Percentiles rank a stretch among this genome's conserved stretches.
Conservation (phyloP, 1,140 invertebrate species). For the Neocloeon triangulifer region DNA sequence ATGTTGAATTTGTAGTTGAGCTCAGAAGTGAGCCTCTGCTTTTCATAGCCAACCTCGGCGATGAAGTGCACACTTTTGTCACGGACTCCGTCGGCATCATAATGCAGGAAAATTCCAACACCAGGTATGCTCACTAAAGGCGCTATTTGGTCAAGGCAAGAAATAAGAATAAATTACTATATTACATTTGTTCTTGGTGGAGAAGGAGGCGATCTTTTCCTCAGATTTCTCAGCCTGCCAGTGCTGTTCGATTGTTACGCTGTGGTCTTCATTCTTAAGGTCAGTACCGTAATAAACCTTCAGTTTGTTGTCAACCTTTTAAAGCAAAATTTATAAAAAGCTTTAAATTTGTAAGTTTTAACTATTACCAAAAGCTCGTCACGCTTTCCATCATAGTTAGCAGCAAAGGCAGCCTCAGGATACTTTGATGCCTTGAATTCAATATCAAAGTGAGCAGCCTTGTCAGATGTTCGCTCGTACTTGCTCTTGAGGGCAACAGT, state of each 20-base stretch:
- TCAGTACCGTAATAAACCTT: slow-evolving; percentile 34
- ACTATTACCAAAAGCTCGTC: no score
- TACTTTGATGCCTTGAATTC: no score
- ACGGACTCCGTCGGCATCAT: slow-evolving; percentile 23
- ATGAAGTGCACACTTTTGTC: slow-evolving; percentile 13
- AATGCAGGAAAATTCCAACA: slow-evolving; percentile 19
- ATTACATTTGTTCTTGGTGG: slow-evolving; percentile 13
- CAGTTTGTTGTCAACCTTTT: slow-evolving; percentile 23
- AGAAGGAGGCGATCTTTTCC: slow-evolving; percentile 10
- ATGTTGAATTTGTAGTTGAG: no score
- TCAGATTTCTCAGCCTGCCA: slow-evolving; percentile 15
- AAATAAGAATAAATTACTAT: slow-evolving; percentile 3
- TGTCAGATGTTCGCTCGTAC: no score
- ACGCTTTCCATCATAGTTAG: no score
- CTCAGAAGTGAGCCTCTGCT: slow-evolving; percentile 28
- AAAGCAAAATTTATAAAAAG: slow-evolving; percentile 1
- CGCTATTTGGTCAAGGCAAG: no score
- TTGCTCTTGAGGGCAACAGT: no score
- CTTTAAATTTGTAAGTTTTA: no score
- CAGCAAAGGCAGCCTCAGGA: no score
- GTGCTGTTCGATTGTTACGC: slow-evolving; percentile 23
- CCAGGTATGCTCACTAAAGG: slow-evolving; percentile 25
- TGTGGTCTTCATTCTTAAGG: slow-evolving; percentile 25
- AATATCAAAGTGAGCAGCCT: no score
- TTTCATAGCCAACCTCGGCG: slow-evolving; percentile 10